Conservation (phyloP, 2,113 vertebrate genomes). For the Castor canadensis region DNA sequence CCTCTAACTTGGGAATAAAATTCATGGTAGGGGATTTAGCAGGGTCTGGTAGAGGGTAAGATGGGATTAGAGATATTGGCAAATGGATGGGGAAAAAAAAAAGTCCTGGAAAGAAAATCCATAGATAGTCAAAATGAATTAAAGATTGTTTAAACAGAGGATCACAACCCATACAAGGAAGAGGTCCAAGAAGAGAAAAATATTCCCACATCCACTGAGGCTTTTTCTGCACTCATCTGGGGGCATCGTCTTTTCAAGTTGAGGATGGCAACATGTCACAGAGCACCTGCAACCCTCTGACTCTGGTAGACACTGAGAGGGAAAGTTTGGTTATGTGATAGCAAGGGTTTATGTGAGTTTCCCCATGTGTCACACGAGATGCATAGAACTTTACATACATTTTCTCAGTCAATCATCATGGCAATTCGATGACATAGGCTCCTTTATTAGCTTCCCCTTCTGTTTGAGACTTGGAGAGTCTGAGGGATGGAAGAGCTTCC, state of each 20-base stretch:
- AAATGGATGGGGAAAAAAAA: neutral
- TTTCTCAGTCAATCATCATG: neutral
- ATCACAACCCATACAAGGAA: neutral
- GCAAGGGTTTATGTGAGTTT: neutral
- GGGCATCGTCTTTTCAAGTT: neutral
- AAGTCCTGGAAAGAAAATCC: neutral
- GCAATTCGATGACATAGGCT: neutral
- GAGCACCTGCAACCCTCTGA: neutral
- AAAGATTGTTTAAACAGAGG: neutral
- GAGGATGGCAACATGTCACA: neutral
- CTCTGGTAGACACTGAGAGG: neutral
- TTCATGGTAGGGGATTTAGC: neutral
- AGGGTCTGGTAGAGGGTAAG: neutral
- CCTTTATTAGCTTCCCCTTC: neutral
- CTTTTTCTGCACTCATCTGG: neutral
- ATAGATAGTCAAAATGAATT: neutral
- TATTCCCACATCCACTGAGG: neutral
- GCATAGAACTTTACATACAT: neutral
- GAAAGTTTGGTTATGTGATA: neutral
- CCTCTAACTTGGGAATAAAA: conserved; percentile 43
- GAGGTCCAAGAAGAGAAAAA: neutral
- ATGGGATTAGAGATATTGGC: conserved; percentile 6
- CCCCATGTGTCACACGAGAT: neutral
- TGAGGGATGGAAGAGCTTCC: neutral
- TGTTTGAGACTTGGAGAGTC: neutral